A percentile compares a stretch with the other conserved stretches of the same genome.
Evolutionary conservation across 2,113 vertebrate genomes (phyloP).

Genomic region (Hypocryptadius cinnamomeus): DNA sequence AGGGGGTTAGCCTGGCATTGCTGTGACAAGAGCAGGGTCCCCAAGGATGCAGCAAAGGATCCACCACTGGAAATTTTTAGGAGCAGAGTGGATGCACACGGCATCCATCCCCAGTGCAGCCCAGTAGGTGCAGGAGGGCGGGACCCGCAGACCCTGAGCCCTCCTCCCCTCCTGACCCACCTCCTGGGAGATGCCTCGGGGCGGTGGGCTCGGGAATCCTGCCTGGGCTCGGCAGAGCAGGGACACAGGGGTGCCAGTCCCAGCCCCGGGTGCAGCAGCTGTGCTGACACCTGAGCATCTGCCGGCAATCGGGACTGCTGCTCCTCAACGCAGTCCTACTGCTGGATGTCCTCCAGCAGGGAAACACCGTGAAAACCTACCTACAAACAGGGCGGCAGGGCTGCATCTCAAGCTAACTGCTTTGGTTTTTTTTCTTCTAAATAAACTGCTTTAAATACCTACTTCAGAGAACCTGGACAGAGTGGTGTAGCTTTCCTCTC

Average conservation of each 20-base stretch:
- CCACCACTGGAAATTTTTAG: no score
- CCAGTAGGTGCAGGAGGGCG: accelerated
- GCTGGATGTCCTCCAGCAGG: background rate
- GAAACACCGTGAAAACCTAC: background rate
- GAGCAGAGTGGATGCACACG: background rate
- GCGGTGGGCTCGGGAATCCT: background rate
- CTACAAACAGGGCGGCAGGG: background rate
- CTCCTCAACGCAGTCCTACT: background rate
- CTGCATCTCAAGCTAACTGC: background rate
- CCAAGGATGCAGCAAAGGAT: background rate
- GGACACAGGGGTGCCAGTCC: background rate
- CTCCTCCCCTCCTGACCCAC: background rate
- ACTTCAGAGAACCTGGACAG: slow-evolving; percentile 11
- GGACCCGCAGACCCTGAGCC: background rate
- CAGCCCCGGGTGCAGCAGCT: background rate
- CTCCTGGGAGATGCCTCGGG: background rate
- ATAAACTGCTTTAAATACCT: slow-evolving; percentile 16
- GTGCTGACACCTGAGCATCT: background rate
- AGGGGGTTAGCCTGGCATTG: background rate
- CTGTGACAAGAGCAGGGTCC: background rate
- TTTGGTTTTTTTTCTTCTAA: background rate
- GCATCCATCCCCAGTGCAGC: background rate
- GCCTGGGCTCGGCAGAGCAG: background rate
- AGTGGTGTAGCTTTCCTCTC: slow-evolving; percentile 32
- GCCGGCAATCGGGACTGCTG: accelerated